These are phyloP conservation scores for Anastatus disparis DNA, from an alignment of 1,140 invertebrate genomes.

Conservation along the genomic window DNA sequence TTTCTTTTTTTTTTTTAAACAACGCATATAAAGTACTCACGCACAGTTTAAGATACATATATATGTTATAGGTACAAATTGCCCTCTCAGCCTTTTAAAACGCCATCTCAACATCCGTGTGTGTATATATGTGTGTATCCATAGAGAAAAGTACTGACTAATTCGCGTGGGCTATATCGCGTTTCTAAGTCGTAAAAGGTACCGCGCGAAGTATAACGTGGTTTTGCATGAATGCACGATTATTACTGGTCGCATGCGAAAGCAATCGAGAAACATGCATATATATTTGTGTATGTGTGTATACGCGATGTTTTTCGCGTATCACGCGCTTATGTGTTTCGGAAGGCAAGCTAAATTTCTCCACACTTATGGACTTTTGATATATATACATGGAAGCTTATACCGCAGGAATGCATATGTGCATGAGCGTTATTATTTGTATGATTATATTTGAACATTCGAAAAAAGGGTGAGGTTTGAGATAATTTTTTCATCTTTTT, in stretches of 20 bases:
- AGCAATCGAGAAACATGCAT: too few species aligned
- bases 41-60: too few species aligned
- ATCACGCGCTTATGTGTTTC: neutral
- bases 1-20: too few species aligned
- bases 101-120: neutral
- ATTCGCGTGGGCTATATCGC: neutral
- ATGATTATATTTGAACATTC: neutral
- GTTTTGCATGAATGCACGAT: too few species aligned
- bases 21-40: too few species aligned
- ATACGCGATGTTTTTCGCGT: neutral
- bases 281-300: too few species aligned
- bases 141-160: neutral
- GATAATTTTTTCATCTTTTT: neutral
- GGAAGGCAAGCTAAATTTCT: neutral
- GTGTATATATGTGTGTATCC: too few species aligned
- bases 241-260: too few species aligned
- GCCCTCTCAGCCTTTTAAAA: neutral
- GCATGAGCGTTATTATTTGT: conserved; percentile 17
- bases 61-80: too few species aligned
- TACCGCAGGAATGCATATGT: conserved; percentile 33
- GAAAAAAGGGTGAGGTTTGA: neutral
- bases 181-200: neutral
- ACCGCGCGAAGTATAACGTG: too few species aligned
- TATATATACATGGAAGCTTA: neutral
- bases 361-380: neutral